These are phyloP conservation scores for Zaprionus africanus DNA, from an alignment of 1,140 invertebrate species.

Conservation along the genomic window DNA sequence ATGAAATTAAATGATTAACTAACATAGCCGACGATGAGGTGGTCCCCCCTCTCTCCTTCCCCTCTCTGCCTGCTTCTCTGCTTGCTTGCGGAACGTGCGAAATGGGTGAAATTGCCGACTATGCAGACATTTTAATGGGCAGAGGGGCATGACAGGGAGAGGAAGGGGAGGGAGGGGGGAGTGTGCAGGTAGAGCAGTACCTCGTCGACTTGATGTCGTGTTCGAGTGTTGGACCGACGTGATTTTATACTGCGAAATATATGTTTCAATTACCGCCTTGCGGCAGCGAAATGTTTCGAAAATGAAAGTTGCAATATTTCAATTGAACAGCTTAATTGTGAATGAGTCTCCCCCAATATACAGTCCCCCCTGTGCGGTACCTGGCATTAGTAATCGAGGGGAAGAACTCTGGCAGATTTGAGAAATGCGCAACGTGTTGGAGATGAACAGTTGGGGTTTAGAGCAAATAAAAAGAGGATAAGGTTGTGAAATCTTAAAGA, in stretches of 20 bases:
- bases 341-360: background rate
- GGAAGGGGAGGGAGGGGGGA: no score
- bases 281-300: conserved; percentile 55
- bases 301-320: conserved; percentile 75
- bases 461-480: background rate
- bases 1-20: conserved; percentile 83
- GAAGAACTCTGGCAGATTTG: background rate
- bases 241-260: conserved; percentile 77
- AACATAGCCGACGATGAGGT: conserved; percentile 49
- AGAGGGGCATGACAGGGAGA: background rate
- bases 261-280: conserved; percentile 80
- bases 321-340: conserved; percentile 73
- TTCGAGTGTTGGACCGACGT: conserved; percentile 53
- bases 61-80: background rate
- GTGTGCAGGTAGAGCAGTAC: background rate
- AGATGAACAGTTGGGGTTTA: background rate
- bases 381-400: background rate
- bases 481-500: background rate
- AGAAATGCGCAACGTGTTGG: background rate
- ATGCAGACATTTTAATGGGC: background rate
- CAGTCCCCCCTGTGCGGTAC: background rate
- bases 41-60: background rate
- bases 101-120: conserved; percentile 75
- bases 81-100: conserved; percentile 62
- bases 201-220: conserved; percentile 48